Conservation (phyloP, 2,113 vertebrate genomes). For the Trachemys scripta region DNA sequence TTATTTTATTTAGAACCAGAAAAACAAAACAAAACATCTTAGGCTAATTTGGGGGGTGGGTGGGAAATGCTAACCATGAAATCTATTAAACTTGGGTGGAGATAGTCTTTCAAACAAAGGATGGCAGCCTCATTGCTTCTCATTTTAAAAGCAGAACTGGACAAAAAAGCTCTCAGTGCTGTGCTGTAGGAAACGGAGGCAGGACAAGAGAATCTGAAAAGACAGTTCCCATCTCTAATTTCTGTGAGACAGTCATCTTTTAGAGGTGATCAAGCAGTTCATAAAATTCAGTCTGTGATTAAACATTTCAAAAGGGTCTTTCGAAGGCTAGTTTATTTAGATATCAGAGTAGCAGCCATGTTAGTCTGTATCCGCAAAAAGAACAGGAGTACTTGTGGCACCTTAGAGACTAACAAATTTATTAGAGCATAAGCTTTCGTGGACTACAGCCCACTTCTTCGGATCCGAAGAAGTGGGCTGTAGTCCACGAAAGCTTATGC, state of each 20-base stretch:
- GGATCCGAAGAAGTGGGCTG: no score
- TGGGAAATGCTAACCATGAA: accelerated
- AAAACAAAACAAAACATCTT: neutral
- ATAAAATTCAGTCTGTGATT: neutral
- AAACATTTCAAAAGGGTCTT: neutral
- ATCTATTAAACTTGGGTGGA: neutral
- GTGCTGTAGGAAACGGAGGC: neutral
- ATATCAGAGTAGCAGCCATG: neutral
- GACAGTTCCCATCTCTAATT: neutral
- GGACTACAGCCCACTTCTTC: no score
- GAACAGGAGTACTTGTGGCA: no score
- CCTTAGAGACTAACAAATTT: no score
- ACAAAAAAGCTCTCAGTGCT: neutral
- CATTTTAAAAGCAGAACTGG: neutral
- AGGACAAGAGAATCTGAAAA: neutral
- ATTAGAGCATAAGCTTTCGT: no score
- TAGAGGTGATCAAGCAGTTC: neutral
- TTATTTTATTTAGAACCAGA: neutral
- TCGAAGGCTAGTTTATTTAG: neutral
- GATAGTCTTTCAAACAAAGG: neutral
- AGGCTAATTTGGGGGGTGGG: neutral
- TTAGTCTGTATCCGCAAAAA: no score
- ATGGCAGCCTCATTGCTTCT: neutral
- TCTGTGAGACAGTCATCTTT: neutral
- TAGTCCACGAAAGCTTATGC: no score